These are phyloP conservation scores for Chloroclystis v-ata DNA, from an alignment of 2,888 invertebrate species.

Conservation along the genomic window DNA sequence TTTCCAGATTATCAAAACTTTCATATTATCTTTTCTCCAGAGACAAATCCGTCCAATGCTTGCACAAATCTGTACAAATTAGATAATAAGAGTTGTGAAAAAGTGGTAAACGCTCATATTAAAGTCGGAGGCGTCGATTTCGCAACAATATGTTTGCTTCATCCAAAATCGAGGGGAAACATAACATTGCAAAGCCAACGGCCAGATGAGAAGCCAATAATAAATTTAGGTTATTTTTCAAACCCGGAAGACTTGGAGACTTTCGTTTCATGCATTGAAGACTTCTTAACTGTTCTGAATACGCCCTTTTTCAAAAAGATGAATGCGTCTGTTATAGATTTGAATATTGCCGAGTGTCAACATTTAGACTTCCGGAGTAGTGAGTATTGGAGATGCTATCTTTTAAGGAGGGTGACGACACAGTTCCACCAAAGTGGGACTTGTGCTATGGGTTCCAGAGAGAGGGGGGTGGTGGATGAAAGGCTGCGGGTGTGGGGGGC, in stretches of 20 bases:
- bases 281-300: constrained; percentile 22
- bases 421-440: constrained; percentile 72
- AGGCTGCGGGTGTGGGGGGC: constrained; percentile 31
- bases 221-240: constrained; percentile 21
- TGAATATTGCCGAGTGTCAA: constrained; percentile 35
- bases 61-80: constrained; percentile 19
- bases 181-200: constrained; percentile 67
- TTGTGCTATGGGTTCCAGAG: constrained; percentile 45
- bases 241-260: constrained; percentile 21
- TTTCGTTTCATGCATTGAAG: constrained; percentile 14
- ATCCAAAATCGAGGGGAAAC: constrained; percentile 24
- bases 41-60: constrained; percentile 10
- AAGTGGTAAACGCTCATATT: constrained; percentile 8
- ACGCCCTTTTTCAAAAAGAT: constrained; percentile 24
- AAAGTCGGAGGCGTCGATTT: constrained; percentile 8
- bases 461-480: constrained; percentile 48
- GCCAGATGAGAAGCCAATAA: constrained; percentile 65
- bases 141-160: constrained; percentile 13
- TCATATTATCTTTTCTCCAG: constrained; percentile 16
- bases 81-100: constrained; percentile 14
- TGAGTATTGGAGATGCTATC: constrained; percentile 49
- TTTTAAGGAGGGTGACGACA: constrained; percentile 69
- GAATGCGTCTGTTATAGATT: constrained; percentile 32
- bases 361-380: constrained; percentile 30
- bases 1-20: constrained; percentile 42